Evolutionary conservation across 2,888 invertebrate genomes (phyloP).

Genomic region (Trypoxylon attenuatum): DNA sequence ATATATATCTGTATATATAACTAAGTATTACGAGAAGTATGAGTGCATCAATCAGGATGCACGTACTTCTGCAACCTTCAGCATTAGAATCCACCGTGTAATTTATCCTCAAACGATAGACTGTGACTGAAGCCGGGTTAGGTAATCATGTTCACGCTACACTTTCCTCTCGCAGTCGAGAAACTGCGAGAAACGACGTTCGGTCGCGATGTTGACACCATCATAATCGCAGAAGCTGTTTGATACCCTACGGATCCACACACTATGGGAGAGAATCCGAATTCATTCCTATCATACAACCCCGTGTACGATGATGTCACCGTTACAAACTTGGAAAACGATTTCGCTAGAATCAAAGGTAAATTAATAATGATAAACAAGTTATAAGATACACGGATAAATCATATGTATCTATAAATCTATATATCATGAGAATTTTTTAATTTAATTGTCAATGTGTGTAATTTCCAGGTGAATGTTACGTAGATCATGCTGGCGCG

Average conservation of each 20-base stretch:
- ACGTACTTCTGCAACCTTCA: neutral
- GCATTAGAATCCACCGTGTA: neutral
- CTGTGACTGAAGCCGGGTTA: constrained; percentile 6
- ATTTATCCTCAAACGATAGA: neutral
- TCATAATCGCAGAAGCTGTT: neutral
- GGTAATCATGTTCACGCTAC: constrained; percentile 9
- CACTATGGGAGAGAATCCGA: constrained; percentile 48
- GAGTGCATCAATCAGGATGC: neutral
- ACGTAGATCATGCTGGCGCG: constrained; percentile 93
- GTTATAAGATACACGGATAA: neutral
- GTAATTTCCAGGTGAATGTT: constrained; percentile 81
- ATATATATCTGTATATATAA: too few relatives aligned
- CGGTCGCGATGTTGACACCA: neutral
- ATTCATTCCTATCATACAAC: constrained; percentile 42
- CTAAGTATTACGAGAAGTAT: too few relatives aligned
- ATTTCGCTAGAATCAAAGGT: constrained; percentile 69
- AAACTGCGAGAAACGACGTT: neutral
- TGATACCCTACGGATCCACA: neutral
- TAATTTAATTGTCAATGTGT: neutral
- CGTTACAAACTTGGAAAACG: constrained; percentile 49
- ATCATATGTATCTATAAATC: neutral
- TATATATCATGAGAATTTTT: neutral
- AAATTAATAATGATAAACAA: constrained; percentile 33
- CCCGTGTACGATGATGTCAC: constrained; percentile 64
- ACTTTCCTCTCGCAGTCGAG: neutral